A percentile compares a stretch with the other conserved stretches of the same genome.
Evolutionary conservation across 1,140 invertebrate species (phyloP).

Genomic region (Conopomorpha cramerella): DNA sequence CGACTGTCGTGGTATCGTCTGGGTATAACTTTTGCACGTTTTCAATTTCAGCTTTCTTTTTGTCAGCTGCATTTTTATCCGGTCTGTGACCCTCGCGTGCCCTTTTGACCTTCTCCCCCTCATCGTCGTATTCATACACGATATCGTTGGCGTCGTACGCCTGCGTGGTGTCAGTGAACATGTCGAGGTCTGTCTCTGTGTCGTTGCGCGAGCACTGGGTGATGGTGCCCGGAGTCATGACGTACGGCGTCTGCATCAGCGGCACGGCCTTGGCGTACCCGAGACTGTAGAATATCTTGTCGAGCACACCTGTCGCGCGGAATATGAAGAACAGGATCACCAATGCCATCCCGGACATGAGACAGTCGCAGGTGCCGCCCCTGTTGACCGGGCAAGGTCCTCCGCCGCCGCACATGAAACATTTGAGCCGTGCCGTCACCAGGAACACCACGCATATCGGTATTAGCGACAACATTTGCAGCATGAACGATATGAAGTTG

Average conservation of each 20-base stretch:
- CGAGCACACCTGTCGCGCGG: constrained; percentile 28
- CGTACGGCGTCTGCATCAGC: constrained; percentile 9
- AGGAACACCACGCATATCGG: constrained; percentile 38
- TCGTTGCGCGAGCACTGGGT: constrained; percentile 31
- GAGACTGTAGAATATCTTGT: constrained; percentile 34
- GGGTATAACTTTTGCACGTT: too few relatives aligned
- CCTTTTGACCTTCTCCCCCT: too few relatives aligned
- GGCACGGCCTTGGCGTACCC: constrained; percentile 23
- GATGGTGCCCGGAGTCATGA: constrained; percentile 26
- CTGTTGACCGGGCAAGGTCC: constrained; percentile 23
- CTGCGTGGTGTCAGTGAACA: neutral
- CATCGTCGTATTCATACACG: too few relatives aligned
- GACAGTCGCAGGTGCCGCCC: constrained; percentile 26
- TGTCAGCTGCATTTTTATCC: too few relatives aligned
- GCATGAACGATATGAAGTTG: constrained; percentile 39
- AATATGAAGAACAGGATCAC: constrained; percentile 35
- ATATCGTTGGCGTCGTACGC: neutral
- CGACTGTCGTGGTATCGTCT: too few relatives aligned
- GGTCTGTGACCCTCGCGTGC: too few relatives aligned
- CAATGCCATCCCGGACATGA: constrained; percentile 31
- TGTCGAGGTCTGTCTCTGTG: constrained; percentile 8
- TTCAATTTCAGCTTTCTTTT: too few relatives aligned
- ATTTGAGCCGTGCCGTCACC: constrained; percentile 29
- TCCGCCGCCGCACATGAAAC: constrained; percentile 35
- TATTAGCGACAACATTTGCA: constrained; percentile 38